phyloP scores from a whole-genome alignment of 2,888 invertebrate genomes.

The Latrodectus hesperus region DNA sequence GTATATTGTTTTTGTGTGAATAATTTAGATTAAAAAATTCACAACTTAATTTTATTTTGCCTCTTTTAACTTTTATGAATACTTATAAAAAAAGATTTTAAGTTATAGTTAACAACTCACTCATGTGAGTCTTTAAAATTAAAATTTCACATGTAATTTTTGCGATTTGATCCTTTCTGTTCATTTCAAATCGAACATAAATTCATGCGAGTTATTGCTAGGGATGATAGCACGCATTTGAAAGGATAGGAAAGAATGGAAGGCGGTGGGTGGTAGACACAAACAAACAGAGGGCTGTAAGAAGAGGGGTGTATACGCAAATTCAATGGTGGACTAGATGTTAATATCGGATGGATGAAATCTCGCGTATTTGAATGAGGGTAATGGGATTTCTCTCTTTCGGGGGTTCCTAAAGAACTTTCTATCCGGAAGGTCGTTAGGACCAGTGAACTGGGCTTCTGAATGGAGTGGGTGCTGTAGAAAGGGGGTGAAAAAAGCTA shows the following conservation, averaged over 20 bases:
- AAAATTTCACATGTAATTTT: no score
- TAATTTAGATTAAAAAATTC: no score
- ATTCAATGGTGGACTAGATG: slow-evolving; percentile 12
- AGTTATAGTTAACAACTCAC: no score
- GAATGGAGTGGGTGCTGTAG: neutral
- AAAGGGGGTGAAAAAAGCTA: slow-evolving; percentile 7
- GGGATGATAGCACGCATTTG: neutral
- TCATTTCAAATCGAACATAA: no score
- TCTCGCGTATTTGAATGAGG: slow-evolving; percentile 17
- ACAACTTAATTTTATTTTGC: no score
- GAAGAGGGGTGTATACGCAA: neutral
- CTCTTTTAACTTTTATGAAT: no score
- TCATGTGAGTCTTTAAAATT: no score
- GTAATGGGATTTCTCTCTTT: slow-evolving; percentile 12
- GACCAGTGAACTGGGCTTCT: slow-evolving; percentile 13
- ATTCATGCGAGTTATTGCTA: no score
- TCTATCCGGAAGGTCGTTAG: slow-evolving; percentile 34
- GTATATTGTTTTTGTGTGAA: no score
- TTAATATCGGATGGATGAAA: slow-evolving; percentile 8
- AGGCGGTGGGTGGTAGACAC: neutral
- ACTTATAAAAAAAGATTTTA: no score
- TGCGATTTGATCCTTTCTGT: no score
- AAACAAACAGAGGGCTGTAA: neutral
- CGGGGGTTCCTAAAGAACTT: slow-evolving; percentile 12
- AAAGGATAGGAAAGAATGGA: neutral